phyloP scores from a whole-genome alignment of 2,888 invertebrate genomes.

The Tethea ocularis region DNA sequence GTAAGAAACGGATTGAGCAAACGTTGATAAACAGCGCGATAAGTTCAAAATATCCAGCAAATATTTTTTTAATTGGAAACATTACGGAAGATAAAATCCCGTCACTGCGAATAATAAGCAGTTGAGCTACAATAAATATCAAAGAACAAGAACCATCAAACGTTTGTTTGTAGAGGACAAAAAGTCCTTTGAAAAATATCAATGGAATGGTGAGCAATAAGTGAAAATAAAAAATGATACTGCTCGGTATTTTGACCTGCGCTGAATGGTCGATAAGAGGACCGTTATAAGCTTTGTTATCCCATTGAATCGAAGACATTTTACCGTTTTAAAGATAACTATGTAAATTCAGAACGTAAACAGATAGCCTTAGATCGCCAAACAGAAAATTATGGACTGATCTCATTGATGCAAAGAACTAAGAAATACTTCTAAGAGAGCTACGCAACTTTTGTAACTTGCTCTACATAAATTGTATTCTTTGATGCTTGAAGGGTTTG shows the following conservation, averaged over 20 bases:
- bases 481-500: background rate
- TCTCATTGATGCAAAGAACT: too few species aligned
- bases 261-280: background rate
- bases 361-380: background rate
- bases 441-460: too few species aligned
- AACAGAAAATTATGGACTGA: too few species aligned
- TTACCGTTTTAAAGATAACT: constrained; percentile 3
- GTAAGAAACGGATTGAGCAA: constrained; percentile 40
- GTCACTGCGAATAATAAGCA: background rate
- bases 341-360: background rate
- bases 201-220: background rate
- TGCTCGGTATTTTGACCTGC: constrained; percentile 1
- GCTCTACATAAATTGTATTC: too few species aligned
- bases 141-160: background rate
- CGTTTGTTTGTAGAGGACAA: background rate
- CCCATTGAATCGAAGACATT: background rate
- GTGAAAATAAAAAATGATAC: constrained; percentile 1
- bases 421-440: too few species aligned
- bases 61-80: constrained; percentile 17
- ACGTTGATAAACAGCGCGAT: constrained; percentile 15
- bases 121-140: background rate
- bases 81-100: constrained; percentile 9
- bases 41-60: background rate
- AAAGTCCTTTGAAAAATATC: constrained; percentile 1
- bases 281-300: background rate